phyloP scores from a whole-genome alignment of 2,113 vertebrate genomes.

The Megalops atlanticus region DNA sequence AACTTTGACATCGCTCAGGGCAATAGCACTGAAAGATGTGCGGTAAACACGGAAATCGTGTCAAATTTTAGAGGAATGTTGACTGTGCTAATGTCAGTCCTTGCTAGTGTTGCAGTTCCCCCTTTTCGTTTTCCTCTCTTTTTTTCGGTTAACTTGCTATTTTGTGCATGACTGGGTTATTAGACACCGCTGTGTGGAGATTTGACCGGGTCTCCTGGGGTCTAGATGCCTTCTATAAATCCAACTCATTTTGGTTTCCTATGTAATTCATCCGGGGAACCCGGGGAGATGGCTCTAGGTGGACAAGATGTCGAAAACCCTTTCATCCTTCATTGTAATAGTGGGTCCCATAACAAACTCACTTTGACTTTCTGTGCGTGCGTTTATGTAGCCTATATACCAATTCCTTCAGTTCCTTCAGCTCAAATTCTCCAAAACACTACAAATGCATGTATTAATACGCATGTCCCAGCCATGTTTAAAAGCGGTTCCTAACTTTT shows the following conservation, averaged over 20 bases:
- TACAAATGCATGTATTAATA: neutral
- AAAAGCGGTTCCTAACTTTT: neutral
- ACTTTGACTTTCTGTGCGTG: constrained; percentile 7
- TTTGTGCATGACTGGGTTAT: constrained; percentile 49
- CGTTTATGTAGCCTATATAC: too few relatives aligned
- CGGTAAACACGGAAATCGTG: constrained; percentile 32
- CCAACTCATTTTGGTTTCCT: constrained; percentile 44
- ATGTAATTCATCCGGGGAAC: constrained; percentile 58
- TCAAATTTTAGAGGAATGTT: constrained; percentile 32
- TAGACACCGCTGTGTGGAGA: constrained; percentile 41
- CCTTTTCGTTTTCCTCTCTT: constrained; percentile 30
- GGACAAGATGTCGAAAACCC: constrained; percentile 32
- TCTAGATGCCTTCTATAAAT: constrained; percentile 41
- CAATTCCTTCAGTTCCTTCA: too few relatives aligned
- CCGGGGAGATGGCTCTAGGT: constrained; percentile 41
- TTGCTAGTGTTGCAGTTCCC: constrained; percentile 29
- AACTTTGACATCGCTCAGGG: constrained; percentile 18
- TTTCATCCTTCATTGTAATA: constrained; percentile 46
- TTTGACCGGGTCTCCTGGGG: constrained; percentile 37
- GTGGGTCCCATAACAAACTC: constrained; percentile 26
- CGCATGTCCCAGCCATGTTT: neutral
- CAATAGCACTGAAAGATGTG: constrained; percentile 35
- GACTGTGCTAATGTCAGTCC: constrained; percentile 26
- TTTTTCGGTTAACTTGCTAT: constrained; percentile 38
- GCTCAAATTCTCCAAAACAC: neutral